Evolutionary conservation across 2,888 invertebrate genomes (phyloP), one percentile per base, ranked within the genome.

Genomic region (Mechanitis messenoides): DNA sequence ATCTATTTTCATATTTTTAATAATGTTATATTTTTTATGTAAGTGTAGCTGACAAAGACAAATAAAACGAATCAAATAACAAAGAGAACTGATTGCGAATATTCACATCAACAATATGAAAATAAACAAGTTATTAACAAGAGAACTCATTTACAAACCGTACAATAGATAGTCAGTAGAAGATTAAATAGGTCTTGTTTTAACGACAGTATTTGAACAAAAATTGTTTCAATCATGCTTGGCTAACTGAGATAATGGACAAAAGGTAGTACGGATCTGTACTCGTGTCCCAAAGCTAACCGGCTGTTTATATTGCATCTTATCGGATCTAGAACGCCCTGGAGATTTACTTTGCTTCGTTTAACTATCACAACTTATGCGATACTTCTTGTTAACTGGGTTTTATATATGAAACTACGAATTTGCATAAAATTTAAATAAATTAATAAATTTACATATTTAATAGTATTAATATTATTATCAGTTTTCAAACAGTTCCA

Each of bases 271-370:
- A 31, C 50, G 50, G 31, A 28, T 6, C 31, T 11, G 50, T 31
- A 6, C 31, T 31, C 31, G 31, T 31, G 31, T 50, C 50, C 31
- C 28, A 50, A 50, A 31, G 31, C 50, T 11, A 50, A 50, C 50
- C 50, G 50, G 31, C 50, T 50, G 50, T 50, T 50, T 50, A 50
- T 50, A 31, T 50, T 50, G 31, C 31, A 50, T 31, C 50, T 50
- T 9, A 7, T 50, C 50, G 31, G 31, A 50, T 3, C 28, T 50
- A 28, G 31, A 28, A 50, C 28, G 28, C 50, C 50, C 50, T 50
- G 50, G 50, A 50, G 50, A 31, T 50, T 50, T 50, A 28, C 50
- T 31, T 31, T 31, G 31, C 50, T 50, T 50, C 28, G 31, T 31
- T 50, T 31, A 47, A 50, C 31, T 31, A 31, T 50, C 7, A 50